phyloP scores from a whole-genome alignment of 2,888 invertebrate genomes.

The Microctonus hyperodae region DNA sequence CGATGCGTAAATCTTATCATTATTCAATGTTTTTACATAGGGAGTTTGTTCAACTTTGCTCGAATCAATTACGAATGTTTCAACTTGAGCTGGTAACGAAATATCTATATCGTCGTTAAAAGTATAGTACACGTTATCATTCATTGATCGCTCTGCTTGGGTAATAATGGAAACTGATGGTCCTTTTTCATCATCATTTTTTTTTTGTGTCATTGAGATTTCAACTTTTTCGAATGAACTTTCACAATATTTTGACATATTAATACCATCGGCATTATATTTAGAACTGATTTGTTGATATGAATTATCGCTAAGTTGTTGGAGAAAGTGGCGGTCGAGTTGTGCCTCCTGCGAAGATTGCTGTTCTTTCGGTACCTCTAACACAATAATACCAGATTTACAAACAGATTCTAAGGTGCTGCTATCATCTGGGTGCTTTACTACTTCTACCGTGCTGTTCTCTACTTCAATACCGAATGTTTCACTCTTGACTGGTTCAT shows the following conservation, averaged over 20 bases:
- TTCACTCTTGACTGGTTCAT: conserved; percentile 51
- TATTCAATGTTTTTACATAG: conserved; percentile 44
- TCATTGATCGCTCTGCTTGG: conserved; percentile 45
- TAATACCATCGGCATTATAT: neutral
- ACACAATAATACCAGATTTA: conserved; percentile 39
- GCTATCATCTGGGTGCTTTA: conserved; percentile 55
- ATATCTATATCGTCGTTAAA: conserved; percentile 55
- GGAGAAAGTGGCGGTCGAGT: conserved; percentile 10
- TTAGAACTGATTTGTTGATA: neutral
- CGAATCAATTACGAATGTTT: conserved; percentile 44
- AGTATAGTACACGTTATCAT: conserved; percentile 43
- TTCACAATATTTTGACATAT: neutral
- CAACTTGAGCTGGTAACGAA: conserved; percentile 49
- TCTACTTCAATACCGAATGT: conserved; percentile 54
- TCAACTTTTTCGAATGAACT: conserved; percentile 52
- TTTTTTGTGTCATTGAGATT: conserved; percentile 53
- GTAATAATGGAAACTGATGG: conserved; percentile 53
- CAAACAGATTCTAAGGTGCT: conserved; percentile 55
- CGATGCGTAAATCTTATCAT: conserved; percentile 38
- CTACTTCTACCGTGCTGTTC: conserved; percentile 61
- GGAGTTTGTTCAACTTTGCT: conserved; percentile 52
- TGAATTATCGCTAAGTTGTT: conserved; percentile 6
- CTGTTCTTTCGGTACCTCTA: conserved; percentile 37
- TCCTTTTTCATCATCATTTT: conserved; percentile 45
- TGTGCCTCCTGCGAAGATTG: neutral